These are phyloP conservation scores for Thecophora atra DNA, from an alignment of 2,888 invertebrate species.

Conservation along the genomic window DNA sequence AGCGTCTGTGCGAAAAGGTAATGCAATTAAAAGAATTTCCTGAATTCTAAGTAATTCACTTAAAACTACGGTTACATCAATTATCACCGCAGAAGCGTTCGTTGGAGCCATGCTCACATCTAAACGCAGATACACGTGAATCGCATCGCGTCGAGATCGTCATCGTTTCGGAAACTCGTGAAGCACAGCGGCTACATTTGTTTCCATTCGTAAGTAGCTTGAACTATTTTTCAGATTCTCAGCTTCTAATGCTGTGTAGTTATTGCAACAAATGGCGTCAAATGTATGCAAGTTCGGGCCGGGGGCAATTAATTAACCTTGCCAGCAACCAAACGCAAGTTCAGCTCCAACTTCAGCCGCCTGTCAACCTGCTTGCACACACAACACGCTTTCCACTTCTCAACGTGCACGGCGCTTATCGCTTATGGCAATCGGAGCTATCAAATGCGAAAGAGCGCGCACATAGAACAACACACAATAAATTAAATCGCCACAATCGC, in stretches of 20 bases:
- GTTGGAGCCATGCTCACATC: not conserved
- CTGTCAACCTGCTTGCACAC: not conserved
- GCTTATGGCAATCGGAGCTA: conserved; percentile 2
- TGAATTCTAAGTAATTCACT: not conserved
- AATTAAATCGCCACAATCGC: conserved; percentile 26
- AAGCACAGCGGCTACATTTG: not conserved
- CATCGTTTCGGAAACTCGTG: not conserved
- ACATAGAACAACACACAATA: conserved; percentile 24
- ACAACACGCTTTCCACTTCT: not conserved
- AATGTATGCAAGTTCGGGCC: conserved; percentile 14
- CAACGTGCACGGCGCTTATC: not conserved
- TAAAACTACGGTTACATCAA: not conserved
- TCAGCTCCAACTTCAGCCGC: not conserved
- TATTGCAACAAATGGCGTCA: conserved; percentile 10
- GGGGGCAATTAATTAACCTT: conserved; percentile 25
- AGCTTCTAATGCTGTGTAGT: not conserved
- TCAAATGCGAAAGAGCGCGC: not conserved
- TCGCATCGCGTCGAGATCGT: not conserved
- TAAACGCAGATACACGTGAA: not conserved
- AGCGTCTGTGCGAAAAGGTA: not conserved
- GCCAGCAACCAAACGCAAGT: conserved; percentile 16
- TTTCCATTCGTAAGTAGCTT: conserved; percentile 1
- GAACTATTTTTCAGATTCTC: conserved; percentile 10
- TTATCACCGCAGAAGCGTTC: not conserved
- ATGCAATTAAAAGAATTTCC: not conserved